A percentile compares a stretch with the other conserved stretches of the same genome.
These are phyloP conservation scores for Heliconius charithonia DNA, from an alignment of 2,888 invertebrate genomes.

Conservation along the genomic window DNA sequence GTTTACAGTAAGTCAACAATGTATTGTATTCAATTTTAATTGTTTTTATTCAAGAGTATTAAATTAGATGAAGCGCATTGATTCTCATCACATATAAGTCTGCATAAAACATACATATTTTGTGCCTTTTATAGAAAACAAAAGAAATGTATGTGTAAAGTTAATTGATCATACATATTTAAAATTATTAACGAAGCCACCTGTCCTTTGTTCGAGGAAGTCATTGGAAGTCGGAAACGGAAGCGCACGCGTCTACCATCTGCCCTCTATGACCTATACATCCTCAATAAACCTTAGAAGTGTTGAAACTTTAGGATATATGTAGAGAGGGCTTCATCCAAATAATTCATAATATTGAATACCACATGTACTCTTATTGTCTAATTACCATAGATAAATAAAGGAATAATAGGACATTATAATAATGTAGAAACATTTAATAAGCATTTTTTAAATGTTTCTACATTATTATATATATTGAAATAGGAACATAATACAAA, in stretches of 20 bases:
- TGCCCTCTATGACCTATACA: constrained; percentile 69
- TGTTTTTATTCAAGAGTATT: not conserved
- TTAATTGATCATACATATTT: constrained; percentile 38
- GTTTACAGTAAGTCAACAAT: not conserved
- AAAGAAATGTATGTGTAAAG: constrained; percentile 32
- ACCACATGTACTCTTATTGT: not conserved
- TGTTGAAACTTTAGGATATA: constrained; percentile 56
- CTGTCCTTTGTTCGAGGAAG: constrained; percentile 49
- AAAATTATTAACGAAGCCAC: constrained; percentile 50
- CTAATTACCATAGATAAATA: not conserved
- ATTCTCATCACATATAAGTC: constrained; percentile 31
- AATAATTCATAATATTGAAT: not conserved
- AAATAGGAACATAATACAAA: no score
- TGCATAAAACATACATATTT: constrained; percentile 27
- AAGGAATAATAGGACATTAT: not conserved
- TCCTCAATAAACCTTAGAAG: constrained; percentile 78
- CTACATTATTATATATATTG: no score
- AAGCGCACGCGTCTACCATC: constrained; percentile 73
- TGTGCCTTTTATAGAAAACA: constrained; percentile 42
- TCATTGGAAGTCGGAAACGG: constrained; percentile 65
- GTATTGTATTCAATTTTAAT: constrained; percentile 27
- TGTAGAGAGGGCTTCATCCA: constrained; percentile 47
- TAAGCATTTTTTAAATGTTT: no score
- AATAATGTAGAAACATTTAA: no score
- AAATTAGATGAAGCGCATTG: not conserved